phyloP scores from a whole-genome alignment of 1,140 invertebrate species.

The Trachelipus rathkii region DNA sequence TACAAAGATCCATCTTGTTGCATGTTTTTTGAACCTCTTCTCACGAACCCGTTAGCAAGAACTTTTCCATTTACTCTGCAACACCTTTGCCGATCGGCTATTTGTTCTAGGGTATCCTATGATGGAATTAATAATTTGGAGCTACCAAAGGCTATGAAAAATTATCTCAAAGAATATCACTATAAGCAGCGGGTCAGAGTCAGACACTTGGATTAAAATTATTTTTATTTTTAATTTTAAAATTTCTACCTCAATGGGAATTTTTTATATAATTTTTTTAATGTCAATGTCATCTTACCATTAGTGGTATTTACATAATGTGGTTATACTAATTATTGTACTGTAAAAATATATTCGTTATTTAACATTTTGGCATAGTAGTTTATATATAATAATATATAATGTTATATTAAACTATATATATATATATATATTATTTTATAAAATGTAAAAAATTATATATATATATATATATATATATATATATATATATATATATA shows the following conservation, averaged over 20 bases:
- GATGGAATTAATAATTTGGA: slow-evolving; percentile 65
- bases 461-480: no score
- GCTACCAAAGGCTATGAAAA: slow-evolving; percentile 55
- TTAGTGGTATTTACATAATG: no score
- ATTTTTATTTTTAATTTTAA: neutral
- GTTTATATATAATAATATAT: no score
- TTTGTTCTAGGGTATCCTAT: slow-evolving; percentile 77
- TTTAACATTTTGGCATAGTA: no score
- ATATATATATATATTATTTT: no score
- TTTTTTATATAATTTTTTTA: no score
- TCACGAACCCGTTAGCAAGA: slow-evolving; percentile 84
- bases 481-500: no score
- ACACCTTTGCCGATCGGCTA: slow-evolving; percentile 80
- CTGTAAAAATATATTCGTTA: no score
- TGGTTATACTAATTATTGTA: no score
- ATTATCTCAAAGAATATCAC: slow-evolving; percentile 28
- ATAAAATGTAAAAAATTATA: no score
- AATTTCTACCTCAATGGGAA: neutral
- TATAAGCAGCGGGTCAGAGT: slow-evolving; percentile 28
- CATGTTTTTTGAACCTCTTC: slow-evolving; percentile 98
- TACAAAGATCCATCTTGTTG: slow-evolving; percentile 96
- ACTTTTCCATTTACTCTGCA: slow-evolving; percentile 84
- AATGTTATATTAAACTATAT: no score
- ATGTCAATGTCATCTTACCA: no score
- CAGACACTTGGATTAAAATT: slow-evolving; percentile 19